These are phyloP conservation scores for Nipponia nippon DNA, from an alignment of 2,113 vertebrate species.

Conservation along the genomic window DNA sequence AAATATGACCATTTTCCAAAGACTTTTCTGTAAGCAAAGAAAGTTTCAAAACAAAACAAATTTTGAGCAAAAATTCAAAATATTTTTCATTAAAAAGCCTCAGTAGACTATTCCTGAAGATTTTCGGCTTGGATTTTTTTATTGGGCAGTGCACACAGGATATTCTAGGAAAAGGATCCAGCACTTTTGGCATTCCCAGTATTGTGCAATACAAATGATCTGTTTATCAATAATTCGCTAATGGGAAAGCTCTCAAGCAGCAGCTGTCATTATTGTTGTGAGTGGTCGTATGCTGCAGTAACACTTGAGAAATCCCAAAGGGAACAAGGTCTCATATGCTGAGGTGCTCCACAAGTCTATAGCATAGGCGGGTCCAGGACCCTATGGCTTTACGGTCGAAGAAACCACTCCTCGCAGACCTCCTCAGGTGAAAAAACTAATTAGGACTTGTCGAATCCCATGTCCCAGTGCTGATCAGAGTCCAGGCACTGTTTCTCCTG, in stretches of 20 bases:
- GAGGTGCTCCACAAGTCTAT: neutral
- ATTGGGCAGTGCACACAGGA: neutral
- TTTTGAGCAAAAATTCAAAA: neutral
- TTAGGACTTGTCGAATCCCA: neutral
- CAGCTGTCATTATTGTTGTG: neutral
- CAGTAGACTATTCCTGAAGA: neutral
- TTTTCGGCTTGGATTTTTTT: neutral
- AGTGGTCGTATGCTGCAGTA: neutral
- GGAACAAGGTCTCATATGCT: accelerated
- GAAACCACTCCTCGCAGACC: no score
- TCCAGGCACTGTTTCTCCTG: neutral
- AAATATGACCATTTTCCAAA: neutral
- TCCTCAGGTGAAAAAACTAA: neutral
- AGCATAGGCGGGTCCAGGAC: no score
- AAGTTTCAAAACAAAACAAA: neutral
- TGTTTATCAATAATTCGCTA: neutral
- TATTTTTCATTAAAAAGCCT: neutral
- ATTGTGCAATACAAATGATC: no score
- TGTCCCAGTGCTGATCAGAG: neutral
- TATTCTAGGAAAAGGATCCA: neutral
- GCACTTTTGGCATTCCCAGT: neutral
- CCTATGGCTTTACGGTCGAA: no score
- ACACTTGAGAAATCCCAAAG: neutral
- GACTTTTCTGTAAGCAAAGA: neutral
- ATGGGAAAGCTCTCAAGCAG: no score